Base-by-base conservation (phyloP, 2,888 invertebrate genomes). In the Tiliacea aurago region DNA sequence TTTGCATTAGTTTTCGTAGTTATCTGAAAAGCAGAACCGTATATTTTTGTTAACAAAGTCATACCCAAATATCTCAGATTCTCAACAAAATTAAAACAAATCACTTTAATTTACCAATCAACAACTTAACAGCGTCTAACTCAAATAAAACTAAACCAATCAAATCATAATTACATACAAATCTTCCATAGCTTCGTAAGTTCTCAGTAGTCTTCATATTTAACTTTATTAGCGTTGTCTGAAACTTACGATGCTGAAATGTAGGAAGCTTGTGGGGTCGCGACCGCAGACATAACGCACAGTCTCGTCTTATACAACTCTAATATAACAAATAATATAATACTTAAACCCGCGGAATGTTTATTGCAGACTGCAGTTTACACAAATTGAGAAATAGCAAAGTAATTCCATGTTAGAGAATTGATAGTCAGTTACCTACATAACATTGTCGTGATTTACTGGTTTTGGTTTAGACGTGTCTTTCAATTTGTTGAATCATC, bases 181-280 rank as follows among this genome's bases (percentile, higher is more conserved):
- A n/a, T 58, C 28, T 28, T n/a, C 28, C 1, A 41, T 51, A 51
- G 23, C 23, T 64, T n/a, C 43, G 33, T 15, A 76, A 43, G 37
- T 33, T 51, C 20, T 10, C 33, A 13, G 15, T 13, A 33, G 43
- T 3, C 23, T 49, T 47, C 13, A 70, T 49, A 78, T 67, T 53
- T 37, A 56, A 9, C n/a, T 73, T 45, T 41, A 49, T 28, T 41
- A 13, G 13, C 10, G 18, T 49, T 53, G 9, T 64, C 65, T 83
- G 51, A 82, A 80, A 78, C 49, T 58, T 45, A 45, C 11, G 45
- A 59, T 84, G 49, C 80, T 80, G 84, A 81, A 84, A 80, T 84
- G 28, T 66, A 84, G 82, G 82, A 82, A 82, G 84, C 43, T 55
- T 11, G 56, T 41, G 59, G 37, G 81, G 70, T 84, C 81, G 59